Evolutionary conservation across 2,113 vertebrate genomes (phyloP).

Genomic region (Bufo bufo): DNA sequence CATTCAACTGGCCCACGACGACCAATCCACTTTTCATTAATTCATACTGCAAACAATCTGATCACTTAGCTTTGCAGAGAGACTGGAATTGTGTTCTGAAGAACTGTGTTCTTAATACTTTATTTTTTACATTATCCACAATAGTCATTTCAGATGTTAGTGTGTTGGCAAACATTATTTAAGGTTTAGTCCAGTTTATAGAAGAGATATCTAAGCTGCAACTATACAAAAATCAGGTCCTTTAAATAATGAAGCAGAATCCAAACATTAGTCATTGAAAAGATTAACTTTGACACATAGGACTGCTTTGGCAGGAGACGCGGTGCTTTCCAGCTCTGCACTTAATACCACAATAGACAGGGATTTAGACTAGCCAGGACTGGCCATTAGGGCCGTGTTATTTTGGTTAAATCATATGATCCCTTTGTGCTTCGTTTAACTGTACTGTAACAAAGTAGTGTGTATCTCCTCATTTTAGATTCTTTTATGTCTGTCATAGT

Average conservation of each 20-base stretch:
- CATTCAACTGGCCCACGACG: too few relatives aligned
- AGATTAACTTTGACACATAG: constrained; percentile 15
- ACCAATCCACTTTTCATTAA: too few relatives aligned
- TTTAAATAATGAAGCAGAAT: not conserved
- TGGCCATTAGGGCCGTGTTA: not conserved
- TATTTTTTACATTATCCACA: not conserved
- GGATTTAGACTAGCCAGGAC: constrained; percentile 1
- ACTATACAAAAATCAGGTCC: not conserved
- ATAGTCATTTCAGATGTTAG: not conserved
- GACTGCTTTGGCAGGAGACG: not conserved
- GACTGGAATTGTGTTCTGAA: not conserved
- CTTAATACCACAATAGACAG: constrained; percentile 5
- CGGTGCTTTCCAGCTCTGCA: constrained; percentile 30
- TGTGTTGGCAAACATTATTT: not conserved
- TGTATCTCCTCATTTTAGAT: not conserved
- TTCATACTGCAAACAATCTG: not conserved
- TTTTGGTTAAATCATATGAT: constrained; percentile 19
- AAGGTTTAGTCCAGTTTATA: not conserved
- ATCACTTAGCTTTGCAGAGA: not conserved
- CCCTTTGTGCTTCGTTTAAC: not conserved
- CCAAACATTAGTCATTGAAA: constrained; percentile 21
- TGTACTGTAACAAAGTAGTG: constrained; percentile 27
- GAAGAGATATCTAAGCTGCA: not conserved
- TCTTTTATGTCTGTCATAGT: not conserved
- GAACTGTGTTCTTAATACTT: not conserved